Conservation (phyloP, 2,113 vertebrate genomes). For the Saiga tatarica region DNA sequence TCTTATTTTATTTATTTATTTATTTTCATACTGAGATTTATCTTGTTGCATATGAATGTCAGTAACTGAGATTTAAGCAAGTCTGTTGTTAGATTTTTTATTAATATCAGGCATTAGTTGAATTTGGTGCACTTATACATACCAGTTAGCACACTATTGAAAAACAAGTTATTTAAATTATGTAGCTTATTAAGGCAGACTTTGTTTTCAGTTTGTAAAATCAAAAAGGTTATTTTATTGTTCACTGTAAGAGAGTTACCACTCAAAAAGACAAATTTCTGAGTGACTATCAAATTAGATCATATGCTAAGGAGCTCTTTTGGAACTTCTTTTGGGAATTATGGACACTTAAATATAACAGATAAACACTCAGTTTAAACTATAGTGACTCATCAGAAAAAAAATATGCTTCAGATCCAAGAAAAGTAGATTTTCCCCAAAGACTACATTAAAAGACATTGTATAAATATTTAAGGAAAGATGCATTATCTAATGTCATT, state of each 20-base stretch:
- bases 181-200: neutral
- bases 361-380: constrained; percentile 18
- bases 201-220: constrained; percentile 1
- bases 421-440: constrained; percentile 1
- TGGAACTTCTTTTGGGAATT: constrained; percentile 22
- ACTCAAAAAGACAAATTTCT: neutral
- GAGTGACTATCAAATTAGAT: constrained; percentile 18
- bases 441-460: neutral
- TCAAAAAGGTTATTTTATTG: constrained; percentile 19
- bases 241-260: neutral
- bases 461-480: neutral
- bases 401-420: neutral
- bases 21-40: neutral
- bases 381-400: constrained; percentile 8
- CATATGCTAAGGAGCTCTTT: neutral
- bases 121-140: neutral
- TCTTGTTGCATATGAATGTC: neutral
- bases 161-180: neutral
- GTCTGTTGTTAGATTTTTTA: neutral
- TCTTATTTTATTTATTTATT: neutral
- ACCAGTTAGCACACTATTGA: neutral
- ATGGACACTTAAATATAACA: neutral
- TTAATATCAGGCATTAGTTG: neutral
- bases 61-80: neutral
- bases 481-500: neutral